Evolutionary conservation across 1,140 invertebrate genomes (phyloP).

Genomic region (Triops longicaudatus): DNA sequence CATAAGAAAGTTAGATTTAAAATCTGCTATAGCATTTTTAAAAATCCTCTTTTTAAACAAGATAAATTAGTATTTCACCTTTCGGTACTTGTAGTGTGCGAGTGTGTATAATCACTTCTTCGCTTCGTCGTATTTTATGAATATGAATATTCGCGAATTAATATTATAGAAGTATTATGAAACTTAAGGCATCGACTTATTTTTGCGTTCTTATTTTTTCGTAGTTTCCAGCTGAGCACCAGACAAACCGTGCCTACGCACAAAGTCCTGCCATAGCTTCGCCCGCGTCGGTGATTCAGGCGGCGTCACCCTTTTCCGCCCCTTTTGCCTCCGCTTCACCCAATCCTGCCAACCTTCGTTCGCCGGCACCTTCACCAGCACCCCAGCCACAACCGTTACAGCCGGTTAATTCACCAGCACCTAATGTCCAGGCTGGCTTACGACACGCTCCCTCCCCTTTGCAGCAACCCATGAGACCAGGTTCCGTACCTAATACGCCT

Average conservation of each 20-base stretch:
- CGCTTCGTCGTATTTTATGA: conserved; percentile 13
- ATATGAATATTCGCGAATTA: no score
- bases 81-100: conserved; percentile 24
- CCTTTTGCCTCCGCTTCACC: conserved; percentile 29
- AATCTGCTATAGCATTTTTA: neutral
- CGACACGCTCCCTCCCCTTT: neutral
- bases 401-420: conserved; percentile 16
- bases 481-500: conserved; percentile 25
- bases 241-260: neutral
- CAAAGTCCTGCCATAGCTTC: conserved; percentile 25
- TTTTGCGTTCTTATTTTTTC: neutral
- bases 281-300: conserved; percentile 30
- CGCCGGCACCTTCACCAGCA: conserved; percentile 29
- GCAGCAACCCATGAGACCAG: conserved; percentile 15
- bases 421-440: neutral
- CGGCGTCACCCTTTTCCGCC: conserved; percentile 31
- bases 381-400: conserved; percentile 25
- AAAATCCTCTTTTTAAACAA: neutral
- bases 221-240: conserved; percentile 18
- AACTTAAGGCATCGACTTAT: neutral
- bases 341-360: conserved; percentile 25
- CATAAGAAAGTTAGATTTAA: no score
- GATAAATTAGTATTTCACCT: neutral
- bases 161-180: no score
- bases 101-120: conserved; percentile 33